phyloP scores from a whole-genome alignment of 2,113 vertebrate species.

The Dasyornis broadbenti region DNA sequence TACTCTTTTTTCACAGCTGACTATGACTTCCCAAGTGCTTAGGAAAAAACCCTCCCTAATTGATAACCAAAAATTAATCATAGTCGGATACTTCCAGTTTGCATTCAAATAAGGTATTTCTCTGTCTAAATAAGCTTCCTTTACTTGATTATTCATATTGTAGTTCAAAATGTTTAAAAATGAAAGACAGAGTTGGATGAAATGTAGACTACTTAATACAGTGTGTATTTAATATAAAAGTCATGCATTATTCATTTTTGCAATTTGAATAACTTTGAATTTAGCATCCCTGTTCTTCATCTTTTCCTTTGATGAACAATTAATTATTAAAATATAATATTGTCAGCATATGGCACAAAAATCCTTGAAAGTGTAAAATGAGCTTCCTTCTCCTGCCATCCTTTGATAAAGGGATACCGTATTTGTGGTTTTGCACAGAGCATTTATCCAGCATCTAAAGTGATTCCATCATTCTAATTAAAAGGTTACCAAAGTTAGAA shows the following conservation, averaged over 20 bases:
- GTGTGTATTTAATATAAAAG: constrained; percentile 87
- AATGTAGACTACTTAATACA: constrained; percentile 80
- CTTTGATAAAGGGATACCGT: constrained; percentile 32
- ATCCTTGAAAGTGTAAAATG: constrained; percentile 64
- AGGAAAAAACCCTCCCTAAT: constrained; percentile 63
- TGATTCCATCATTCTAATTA: constrained; percentile 38
- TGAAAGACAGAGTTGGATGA: constrained; percentile 75
- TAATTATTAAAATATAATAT: constrained; percentile 86
- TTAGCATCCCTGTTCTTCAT: constrained; percentile 78
- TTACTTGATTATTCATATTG: constrained; percentile 78
- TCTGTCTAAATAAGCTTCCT: constrained; percentile 75
- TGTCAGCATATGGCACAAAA: constrained; percentile 73
- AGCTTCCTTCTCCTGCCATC: constrained; percentile 46
- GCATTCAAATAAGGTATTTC: constrained; percentile 74
- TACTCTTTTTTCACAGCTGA: constrained; percentile 5
- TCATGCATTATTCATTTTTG: constrained; percentile 83
- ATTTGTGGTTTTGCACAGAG: background rate
- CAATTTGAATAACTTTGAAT: constrained; percentile 82
- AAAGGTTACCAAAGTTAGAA: constrained; percentile 8
- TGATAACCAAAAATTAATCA: constrained; percentile 78
- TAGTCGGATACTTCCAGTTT: constrained; percentile 54
- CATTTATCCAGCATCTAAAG: constrained; percentile 18
- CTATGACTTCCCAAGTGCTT: constrained; percentile 57
- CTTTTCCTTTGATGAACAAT: constrained; percentile 83
- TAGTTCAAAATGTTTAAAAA: constrained; percentile 79